Percentiles rank a stretch among this genome's conserved stretches.
Evolutionary conservation across 2,113 vertebrate species (phyloP).

Genomic region (Lates calcarifer): DNA sequence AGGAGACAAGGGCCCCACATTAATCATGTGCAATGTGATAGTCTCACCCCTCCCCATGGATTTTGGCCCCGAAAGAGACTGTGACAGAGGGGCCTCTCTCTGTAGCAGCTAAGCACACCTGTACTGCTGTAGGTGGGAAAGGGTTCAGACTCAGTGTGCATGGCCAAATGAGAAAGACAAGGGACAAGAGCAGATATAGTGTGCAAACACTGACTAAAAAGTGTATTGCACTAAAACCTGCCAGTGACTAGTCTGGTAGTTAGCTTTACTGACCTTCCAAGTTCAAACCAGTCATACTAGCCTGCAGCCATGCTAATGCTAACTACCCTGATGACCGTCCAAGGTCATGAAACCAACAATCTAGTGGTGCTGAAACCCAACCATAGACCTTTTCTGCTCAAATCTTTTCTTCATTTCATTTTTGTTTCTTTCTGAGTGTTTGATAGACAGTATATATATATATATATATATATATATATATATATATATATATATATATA

Average conservation of each 20-base stretch:
- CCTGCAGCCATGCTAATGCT: constrained; percentile 27
- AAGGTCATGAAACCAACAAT: neutral
- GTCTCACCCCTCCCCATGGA: constrained; percentile 12
- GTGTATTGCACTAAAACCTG: neutral
- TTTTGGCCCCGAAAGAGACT: constrained; percentile 31
- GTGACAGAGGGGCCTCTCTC: constrained; percentile 40
- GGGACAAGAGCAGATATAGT: neutral
- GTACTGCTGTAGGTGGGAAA: constrained; percentile 8
- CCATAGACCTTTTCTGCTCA: neutral
- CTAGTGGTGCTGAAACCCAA: neutral
- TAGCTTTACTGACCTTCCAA: constrained; percentile 36
- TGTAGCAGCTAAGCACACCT: constrained; percentile 38
- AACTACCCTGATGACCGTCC: constrained; percentile 35
- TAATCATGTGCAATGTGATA: constrained; percentile 73
- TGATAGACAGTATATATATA: no score
- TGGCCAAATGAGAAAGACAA: neutral
- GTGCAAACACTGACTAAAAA: neutral
- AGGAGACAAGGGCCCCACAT: constrained; percentile 60
- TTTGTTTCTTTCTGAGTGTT: neutral
- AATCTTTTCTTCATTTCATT: neutral
- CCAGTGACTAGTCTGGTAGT: neutral
- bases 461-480: no score
- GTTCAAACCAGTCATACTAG: constrained; percentile 31
- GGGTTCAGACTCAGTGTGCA: neutral
- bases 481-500: no score